Evolutionary conservation across 2,888 invertebrate genomes (phyloP), one percentile per base, ranked within the genome.

Genomic region (Heliconius ismenius): DNA sequence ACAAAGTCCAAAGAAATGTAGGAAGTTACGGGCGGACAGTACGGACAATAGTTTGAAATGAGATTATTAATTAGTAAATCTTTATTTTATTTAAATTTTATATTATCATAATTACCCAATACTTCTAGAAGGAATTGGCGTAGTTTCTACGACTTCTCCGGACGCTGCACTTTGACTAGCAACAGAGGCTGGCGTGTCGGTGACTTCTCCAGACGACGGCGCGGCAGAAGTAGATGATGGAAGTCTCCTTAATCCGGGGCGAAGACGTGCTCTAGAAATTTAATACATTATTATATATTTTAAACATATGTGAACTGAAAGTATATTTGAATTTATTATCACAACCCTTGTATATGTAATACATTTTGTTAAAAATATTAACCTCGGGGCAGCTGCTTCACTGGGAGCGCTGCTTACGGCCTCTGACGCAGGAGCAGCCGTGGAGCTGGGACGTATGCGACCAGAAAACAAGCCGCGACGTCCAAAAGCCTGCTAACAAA

Each of bases 381-480:
- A 92, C 92, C 92, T 91, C 43, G 90, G 87, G 18, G 88, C 86
- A 4, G 92, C 84, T 2, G 89, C 81, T 82, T 92, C 93, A 83
- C 87, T 90, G 78, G 91, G 84, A 13, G 89, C 85, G 79, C 86
- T 88, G 78, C 83, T 26, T 83, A 70, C 81, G 49, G 90, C 89
- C 49, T 84, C 84, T 60, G 86, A 85, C 1, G 91, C 88, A 39
- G 88, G 91, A 77, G 86, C 85, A 0, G 91, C 88, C 28, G 89
- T 88, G 77, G 86, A 87, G 76, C 86, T 90, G 58, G 89, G 92
- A 63, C 94, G 87, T 74, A 92, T 87, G 84, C 93, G 86, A 65
- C 91, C 87, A 72, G 93, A 86, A 86, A 94, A 89, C 87, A 94
- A 76, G 81, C 95, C 86, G 9, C 92, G 90, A 3, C 93, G 90